Base-by-base conservation (phyloP, 2,797 vertebrate species). In the Lepilemur septentrionalis region DNA sequence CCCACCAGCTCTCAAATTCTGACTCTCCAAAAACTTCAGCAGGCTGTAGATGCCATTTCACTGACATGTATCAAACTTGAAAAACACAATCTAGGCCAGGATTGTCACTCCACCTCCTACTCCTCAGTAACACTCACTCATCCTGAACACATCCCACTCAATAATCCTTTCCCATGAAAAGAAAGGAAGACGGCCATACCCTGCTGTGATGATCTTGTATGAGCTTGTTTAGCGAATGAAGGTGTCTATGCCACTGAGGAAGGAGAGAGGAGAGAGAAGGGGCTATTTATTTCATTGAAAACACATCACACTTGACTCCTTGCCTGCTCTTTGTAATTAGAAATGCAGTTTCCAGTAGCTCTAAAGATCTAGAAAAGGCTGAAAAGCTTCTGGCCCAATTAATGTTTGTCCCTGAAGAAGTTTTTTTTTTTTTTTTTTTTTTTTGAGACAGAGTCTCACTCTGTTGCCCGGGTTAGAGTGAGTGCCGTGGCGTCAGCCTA, bases 1-100 rank as follows among this genome's bases (percentile, higher is more conserved):
- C 97, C 97, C 97, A 98, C 97, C 95, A 98, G 97, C 94, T 97
- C 97, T 98, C 97, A 97, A 96, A 96, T 95, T 97, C 91, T 97
- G 96, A 97, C 89, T 97, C 96, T 94, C 95, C 87, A 46, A 97
- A 94, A 94, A 86, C 91, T 95, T 95, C 55, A 91, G 93, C 96
- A 98, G 95, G 70, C 96, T 97, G 97, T 70, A 92, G 76, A 81
- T 96, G 97, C 96, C 96, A 94, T 97, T 96, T 89, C 96, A 95
- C 89, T 98, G 97, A 97, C 97, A 97, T 89, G 89, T 82, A 87
- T 98, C 97, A 98, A 96, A 97, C 76, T 61, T 92, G 93, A 97
- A 96, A 97, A 97, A 94, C 94, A 97, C 93, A 96, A 98, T 97
- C 96, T 97, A 98, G 97, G 97, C 97, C 97, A 97, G 96, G 91